These are phyloP conservation scores for Arctia plantaginis DNA, from an alignment of 2,888 invertebrate genomes.

Conservation along the genomic window DNA sequence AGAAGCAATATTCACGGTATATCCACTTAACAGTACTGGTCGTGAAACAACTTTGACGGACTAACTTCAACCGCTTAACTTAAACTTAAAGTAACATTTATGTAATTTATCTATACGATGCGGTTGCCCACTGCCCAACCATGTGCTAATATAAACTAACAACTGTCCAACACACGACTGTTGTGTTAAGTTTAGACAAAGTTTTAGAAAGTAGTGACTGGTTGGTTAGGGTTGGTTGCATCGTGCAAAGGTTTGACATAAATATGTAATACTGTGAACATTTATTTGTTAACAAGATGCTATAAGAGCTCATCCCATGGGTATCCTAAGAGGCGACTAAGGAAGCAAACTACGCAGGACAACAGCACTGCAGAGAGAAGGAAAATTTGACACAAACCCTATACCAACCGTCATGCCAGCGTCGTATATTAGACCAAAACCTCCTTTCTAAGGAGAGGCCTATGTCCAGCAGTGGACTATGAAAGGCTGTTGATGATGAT, in stretches of 20 bases:
- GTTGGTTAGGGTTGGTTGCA: slow-evolving; percentile 18
- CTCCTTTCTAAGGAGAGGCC: too few species aligned
- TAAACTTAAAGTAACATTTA: slow-evolving; percentile 25
- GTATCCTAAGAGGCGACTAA: too few species aligned
- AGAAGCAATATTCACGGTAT: slow-evolving; percentile 5
- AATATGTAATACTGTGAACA: background rate
- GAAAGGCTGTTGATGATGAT: too few species aligned
- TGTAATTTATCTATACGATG: slow-evolving; percentile 37
- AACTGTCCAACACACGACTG: slow-evolving; percentile 22
- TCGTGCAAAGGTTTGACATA: background rate
- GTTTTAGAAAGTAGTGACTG: slow-evolving; percentile 32
- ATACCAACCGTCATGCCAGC: too few species aligned
- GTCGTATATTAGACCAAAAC: too few species aligned
- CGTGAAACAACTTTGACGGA: slow-evolving; percentile 32
- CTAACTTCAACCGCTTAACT: slow-evolving; percentile 32
- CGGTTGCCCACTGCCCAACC: slow-evolving; percentile 39
- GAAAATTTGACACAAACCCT: too few species aligned
- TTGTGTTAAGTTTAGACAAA: slow-evolving; percentile 36
- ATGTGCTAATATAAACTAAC: slow-evolving; percentile 28
- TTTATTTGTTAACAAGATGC: background rate
- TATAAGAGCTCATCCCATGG: too few species aligned
- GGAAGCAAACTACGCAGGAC: too few species aligned
- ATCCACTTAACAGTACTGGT: slow-evolving; percentile 8
- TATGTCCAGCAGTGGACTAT: too few species aligned
- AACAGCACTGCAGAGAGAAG: too few species aligned